phyloP scores from a whole-genome alignment of 2,888 invertebrate genomes.

The Griposia aprilina region DNA sequence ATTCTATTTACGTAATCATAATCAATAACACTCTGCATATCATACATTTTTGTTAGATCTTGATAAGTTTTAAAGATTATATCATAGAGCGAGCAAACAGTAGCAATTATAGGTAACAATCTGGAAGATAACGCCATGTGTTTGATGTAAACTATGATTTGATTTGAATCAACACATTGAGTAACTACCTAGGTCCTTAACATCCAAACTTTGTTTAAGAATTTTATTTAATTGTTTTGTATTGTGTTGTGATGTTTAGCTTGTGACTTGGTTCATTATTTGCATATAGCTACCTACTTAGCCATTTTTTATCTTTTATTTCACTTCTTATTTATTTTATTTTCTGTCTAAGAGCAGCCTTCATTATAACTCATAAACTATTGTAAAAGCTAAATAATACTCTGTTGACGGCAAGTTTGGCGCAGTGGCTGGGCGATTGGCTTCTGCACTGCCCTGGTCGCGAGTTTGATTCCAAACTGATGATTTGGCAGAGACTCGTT shows the following conservation, averaged over 20 bases:
- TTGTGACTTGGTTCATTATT: not conserved
- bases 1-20: not conserved
- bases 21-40: not conserved
- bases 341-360: not conserved
- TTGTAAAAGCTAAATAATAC: not conserved
- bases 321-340: not conserved
- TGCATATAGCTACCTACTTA: not conserved
- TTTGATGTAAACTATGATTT: conserved; percentile 38
- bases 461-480: not conserved
- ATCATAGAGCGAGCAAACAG: conserved; percentile 34
- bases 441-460: not conserved
- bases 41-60: conserved; percentile 23
- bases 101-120: conserved; percentile 34
- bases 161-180: conserved; percentile 9
- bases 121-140: conserved; percentile 31
- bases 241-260: not conserved
- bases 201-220: not conserved
- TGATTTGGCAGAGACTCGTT: not conserved
- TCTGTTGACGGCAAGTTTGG: not conserved
- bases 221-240: not conserved
- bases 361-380: too few species aligned
- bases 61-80: conserved; percentile 35
- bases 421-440: not conserved
- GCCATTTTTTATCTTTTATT: not conserved
- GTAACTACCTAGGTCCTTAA: not conserved